Conservation (phyloP, 2,113 vertebrate genomes). For the Porphyrio hochstetteri region DNA sequence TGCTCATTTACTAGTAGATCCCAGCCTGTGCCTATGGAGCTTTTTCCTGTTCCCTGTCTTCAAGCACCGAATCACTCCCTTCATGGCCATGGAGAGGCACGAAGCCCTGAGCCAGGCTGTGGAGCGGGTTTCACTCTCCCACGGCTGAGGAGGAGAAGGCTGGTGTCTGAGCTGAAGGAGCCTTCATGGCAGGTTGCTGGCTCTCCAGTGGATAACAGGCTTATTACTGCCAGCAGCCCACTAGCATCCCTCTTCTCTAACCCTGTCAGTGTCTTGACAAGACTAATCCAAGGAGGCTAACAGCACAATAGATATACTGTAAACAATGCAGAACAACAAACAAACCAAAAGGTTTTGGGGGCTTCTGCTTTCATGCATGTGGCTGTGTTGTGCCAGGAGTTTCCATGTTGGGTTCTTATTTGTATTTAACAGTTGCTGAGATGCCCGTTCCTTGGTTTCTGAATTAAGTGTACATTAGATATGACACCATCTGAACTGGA, state of each 20-base stretch:
- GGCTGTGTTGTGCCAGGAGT: no score
- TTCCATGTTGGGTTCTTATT: not conserved
- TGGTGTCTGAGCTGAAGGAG: not conserved
- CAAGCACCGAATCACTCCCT: not conserved
- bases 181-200: not conserved
- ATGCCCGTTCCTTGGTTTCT: not conserved
- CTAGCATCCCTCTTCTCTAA: not conserved
- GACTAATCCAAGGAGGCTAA: not conserved
- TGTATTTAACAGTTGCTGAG: not conserved
- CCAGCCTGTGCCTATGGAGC: not conserved
- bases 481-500: not conserved
- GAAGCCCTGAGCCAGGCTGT: not conserved
- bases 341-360: not conserved
- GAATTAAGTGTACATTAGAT: not conserved
- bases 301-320: not conserved
- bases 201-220: not conserved
- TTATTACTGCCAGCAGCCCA: not conserved
- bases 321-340: not conserved
- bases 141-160: not conserved
- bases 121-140: not conserved
- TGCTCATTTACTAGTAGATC: conserved; percentile 39
- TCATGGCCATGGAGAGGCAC: not conserved
- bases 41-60: not conserved
- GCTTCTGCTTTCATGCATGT: not conserved
- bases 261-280: not conserved